phyloP scores from a whole-genome alignment of 2,797 vertebrate genomes.

The Macrochelys suwanniensis region DNA sequence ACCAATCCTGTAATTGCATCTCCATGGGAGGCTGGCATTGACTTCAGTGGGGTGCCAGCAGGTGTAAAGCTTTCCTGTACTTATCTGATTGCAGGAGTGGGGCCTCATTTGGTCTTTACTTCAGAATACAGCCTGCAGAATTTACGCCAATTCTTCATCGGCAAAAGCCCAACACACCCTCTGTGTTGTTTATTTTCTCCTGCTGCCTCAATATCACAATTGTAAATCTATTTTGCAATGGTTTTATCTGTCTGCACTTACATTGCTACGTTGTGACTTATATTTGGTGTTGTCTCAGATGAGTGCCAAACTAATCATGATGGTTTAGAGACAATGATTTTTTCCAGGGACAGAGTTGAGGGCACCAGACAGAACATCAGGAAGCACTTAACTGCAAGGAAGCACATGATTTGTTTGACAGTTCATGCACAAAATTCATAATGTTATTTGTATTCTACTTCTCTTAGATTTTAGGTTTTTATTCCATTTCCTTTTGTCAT shows the following conservation, averaged over 20 bases:
- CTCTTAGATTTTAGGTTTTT: neutral
- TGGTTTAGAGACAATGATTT: neutral
- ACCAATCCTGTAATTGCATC: neutral
- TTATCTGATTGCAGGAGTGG: fast-evolving
- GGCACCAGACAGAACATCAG: neutral
- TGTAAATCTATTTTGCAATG: neutral
- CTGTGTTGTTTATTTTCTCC: fast-evolving
- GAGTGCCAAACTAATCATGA: conserved; percentile 6
- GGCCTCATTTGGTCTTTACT: neutral
- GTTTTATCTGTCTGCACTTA: neutral
- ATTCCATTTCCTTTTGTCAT: neutral
- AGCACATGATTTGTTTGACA: neutral
- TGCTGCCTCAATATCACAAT: neutral
- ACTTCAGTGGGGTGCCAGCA: neutral
- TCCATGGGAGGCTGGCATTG: neutral
- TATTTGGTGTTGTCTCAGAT: neutral
- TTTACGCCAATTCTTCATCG: neutral
- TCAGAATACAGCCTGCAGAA: neutral
- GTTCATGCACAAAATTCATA: neutral
- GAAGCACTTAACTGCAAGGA: neutral
- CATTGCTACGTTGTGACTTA: neutral
- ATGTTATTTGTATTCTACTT: neutral
- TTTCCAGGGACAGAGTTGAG: neutral
- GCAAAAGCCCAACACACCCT: fast-evolving
- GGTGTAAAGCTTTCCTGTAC: neutral